phyloP scores from a whole-genome alignment of 2,113 vertebrate genomes.

The Etheostoma cragini region DNA sequence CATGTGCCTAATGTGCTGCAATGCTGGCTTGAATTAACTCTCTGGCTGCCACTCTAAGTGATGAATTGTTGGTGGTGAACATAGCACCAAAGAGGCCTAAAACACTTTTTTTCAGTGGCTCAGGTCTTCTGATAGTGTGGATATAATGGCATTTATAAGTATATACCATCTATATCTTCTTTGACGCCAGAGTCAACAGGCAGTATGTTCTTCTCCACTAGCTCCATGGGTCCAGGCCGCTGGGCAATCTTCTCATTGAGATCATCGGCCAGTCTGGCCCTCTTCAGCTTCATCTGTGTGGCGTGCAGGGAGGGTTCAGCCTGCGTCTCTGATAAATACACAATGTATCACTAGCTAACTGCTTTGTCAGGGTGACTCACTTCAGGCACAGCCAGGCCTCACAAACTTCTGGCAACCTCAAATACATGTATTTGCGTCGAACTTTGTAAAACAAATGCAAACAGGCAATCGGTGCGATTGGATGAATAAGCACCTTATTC shows the following conservation, averaged over 20 bases:
- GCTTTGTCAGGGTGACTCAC: constrained; percentile 58
- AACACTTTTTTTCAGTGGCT: not conserved
- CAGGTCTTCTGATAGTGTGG: not conserved
- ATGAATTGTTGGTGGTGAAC: not conserved
- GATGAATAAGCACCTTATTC: constrained; percentile 42
- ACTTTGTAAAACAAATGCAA: constrained; percentile 44
- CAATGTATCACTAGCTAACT: constrained; percentile 19
- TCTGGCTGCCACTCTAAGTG: not conserved
- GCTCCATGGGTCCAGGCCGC: constrained; percentile 95
- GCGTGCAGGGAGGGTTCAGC: constrained; percentile 94
- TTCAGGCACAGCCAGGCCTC: constrained; percentile 30
- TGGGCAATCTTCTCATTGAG: constrained; percentile 97
- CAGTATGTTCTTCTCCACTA: constrained; percentile 98
- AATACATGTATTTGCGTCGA: constrained; percentile 31
- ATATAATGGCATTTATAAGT: not conserved
- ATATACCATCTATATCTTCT: constrained; percentile 89
- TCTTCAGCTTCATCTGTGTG: constrained; percentile 96
- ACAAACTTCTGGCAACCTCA: constrained; percentile 12
- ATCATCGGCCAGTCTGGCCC: constrained; percentile 92
- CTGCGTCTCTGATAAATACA: constrained; percentile 88
- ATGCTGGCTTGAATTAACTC: not conserved
- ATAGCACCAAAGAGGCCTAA: not conserved
- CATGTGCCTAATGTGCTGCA: not conserved
- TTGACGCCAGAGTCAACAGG: constrained; percentile 91
- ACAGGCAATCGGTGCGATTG: constrained; percentile 7